A percentile compares a stretch with the other conserved stretches of the same genome.
These are phyloP conservation scores for Calephelis perditalis DNA, from an alignment of 2,888 invertebrate genomes.

Conservation along the genomic window DNA sequence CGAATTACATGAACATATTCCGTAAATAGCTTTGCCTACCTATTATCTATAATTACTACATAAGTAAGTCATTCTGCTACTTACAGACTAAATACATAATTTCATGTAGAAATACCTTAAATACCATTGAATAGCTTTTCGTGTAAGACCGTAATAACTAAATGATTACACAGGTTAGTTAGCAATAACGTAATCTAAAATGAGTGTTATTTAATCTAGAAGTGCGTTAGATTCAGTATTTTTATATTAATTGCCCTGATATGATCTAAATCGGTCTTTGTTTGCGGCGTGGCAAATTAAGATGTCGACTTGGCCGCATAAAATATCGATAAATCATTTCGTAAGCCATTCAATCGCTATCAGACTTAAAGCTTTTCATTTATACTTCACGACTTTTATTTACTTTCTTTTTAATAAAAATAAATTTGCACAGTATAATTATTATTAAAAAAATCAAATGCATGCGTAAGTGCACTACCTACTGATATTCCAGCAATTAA, in stretches of 20 bases:
- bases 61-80: too few relatives aligned
- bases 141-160: constrained; percentile 3
- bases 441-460: too few relatives aligned
- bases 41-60: too few relatives aligned
- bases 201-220: constrained; percentile 10
- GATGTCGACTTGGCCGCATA: constrained; percentile 44
- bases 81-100: too few relatives aligned
- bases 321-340: constrained; percentile 50
- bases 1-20: too few relatives aligned
- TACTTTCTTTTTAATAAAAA: not conserved
- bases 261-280: constrained; percentile 28
- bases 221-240: constrained; percentile 12
- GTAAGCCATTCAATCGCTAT: constrained; percentile 39
- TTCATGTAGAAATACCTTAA: not conserved
- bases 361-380: constrained; percentile 17
- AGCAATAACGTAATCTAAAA: constrained; percentile 11
- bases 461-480: too few relatives aligned
- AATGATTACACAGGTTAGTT: not conserved
- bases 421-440: too few relatives aligned
- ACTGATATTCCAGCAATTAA: too few relatives aligned
- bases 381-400: not conserved
- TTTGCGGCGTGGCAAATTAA: constrained; percentile 45
- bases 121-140: not conserved
- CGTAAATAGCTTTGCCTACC: too few relatives aligned
- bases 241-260: constrained; percentile 12